These are phyloP conservation scores for Anguilla pacifica DNA, from an alignment of 2,797 vertebrate species.

Conservation along the genomic window DNA sequence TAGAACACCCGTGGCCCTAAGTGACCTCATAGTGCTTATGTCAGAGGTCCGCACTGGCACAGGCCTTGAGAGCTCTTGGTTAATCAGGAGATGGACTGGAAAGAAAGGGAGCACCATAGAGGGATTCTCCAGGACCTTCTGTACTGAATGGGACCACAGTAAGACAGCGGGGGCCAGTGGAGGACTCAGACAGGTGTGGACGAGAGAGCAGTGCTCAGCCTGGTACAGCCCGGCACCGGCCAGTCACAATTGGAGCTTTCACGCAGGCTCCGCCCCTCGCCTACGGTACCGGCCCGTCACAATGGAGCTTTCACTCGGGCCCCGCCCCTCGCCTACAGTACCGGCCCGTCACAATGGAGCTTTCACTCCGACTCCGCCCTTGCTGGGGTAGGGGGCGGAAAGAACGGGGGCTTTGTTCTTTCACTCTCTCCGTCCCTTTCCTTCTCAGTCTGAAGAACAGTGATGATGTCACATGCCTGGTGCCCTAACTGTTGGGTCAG, in stretches of 20 bases:
- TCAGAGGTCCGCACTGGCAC: too few species aligned
- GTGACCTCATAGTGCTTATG: too few species aligned
- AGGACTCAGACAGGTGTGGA: background rate
- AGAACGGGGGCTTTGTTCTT: background rate
- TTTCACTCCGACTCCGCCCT: background rate
- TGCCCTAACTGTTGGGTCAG: background rate
- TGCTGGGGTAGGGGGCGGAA: background rate
- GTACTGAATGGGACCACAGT: background rate
- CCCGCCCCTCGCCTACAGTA: background rate
- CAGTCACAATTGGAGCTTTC: constrained; percentile 17
- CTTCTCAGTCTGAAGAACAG: background rate
- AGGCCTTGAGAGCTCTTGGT: too few species aligned
- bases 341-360: constrained; percentile 14
- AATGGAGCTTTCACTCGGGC: constrained; percentile 10
- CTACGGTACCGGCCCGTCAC: constrained; percentile 12
- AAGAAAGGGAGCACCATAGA: too few species aligned
- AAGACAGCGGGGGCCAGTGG: background rate
- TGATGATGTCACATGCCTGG: background rate
- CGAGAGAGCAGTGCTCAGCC: background rate
- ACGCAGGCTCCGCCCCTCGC: background rate
- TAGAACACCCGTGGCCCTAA: too few species aligned
- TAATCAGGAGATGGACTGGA: too few species aligned
- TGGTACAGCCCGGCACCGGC: constrained; percentile 8
- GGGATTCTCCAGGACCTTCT: too few species aligned
- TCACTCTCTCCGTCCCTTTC: background rate